These are phyloP conservation scores for Dromius quadrimaculatus DNA, from an alignment of 2,888 invertebrate genomes.

Conservation along the genomic window DNA sequence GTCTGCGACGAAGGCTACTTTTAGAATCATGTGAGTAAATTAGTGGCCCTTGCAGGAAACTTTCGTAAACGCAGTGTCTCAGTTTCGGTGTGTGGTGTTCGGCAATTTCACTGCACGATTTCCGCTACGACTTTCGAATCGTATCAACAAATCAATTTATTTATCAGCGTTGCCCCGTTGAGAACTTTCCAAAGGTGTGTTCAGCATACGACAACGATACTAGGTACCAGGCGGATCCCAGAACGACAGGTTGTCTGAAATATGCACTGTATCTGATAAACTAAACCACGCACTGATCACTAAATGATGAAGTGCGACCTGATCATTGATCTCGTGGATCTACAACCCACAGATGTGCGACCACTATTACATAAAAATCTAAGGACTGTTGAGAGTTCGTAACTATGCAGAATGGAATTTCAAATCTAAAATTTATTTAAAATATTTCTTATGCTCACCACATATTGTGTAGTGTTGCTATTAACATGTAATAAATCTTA, in stretches of 20 bases:
- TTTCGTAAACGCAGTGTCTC: not conserved
- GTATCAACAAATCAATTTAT: constrained; percentile 54
- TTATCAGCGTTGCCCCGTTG: constrained; percentile 43
- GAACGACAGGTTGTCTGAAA: constrained; percentile 38
- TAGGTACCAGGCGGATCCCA: constrained; percentile 33
- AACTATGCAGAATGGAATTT: too few relatives aligned
- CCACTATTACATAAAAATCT: not conserved
- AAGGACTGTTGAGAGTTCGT: not conserved
- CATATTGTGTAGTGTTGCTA: too few relatives aligned
- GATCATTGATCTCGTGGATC: not conserved
- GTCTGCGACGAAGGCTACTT: too few relatives aligned
- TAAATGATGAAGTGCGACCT: too few relatives aligned
- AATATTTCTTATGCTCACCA: too few relatives aligned
- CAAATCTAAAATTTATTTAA: too few relatives aligned
- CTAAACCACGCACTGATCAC: constrained; percentile 4
- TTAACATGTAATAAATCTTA: too few relatives aligned
- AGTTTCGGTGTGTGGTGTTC: constrained; percentile 13
- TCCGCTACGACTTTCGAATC: constrained; percentile 59
- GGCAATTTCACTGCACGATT: constrained; percentile 43
- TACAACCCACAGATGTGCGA: not conserved
- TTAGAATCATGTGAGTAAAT: too few relatives aligned
- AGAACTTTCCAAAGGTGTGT: constrained; percentile 46
- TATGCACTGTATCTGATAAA: constrained; percentile 37
- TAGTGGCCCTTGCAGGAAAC: not conserved
- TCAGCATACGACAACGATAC: constrained; percentile 34